A percentile compares a stretch with the other conserved stretches of the same genome.
phyloP scores from a whole-genome alignment of 2,888 invertebrate genomes.

The Apamea sordens region DNA sequence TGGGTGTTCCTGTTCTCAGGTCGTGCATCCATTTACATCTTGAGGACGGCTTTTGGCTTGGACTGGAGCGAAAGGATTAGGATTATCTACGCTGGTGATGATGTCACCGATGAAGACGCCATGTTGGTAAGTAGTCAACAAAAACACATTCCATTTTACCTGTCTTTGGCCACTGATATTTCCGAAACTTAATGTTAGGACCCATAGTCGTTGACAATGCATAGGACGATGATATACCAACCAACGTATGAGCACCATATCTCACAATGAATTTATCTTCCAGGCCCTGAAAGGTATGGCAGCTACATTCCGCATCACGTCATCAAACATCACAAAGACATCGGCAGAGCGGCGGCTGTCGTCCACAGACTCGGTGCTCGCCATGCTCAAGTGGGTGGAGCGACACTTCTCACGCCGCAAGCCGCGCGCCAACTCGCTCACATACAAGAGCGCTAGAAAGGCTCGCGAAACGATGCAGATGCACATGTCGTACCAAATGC shows the following conservation, averaged over 20 bases:
- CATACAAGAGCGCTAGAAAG: constrained; percentile 91
- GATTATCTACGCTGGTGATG: constrained; percentile 97
- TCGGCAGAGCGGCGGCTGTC: constrained; percentile 96
- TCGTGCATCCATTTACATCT: constrained; percentile 96
- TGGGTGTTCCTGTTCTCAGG: constrained; percentile 78
- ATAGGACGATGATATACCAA: neutral
- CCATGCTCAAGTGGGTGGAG: constrained; percentile 97
- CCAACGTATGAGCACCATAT: neutral
- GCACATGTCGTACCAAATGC: constrained; percentile 93
- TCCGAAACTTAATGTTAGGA: neutral
- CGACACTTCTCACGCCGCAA: constrained; percentile 95
- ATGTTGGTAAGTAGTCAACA: constrained; percentile 92
- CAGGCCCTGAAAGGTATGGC: constrained; percentile 98
- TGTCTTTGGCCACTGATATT: neutral
- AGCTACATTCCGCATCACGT: constrained; percentile 96
- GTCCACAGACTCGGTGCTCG: constrained; percentile 96
- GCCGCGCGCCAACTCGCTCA: constrained; percentile 93
- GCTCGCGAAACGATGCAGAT: constrained; percentile 93
- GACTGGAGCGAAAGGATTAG: constrained; percentile 97
- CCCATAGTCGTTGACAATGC: neutral
- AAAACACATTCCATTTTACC: neutral
- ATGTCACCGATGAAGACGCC: constrained; percentile 97
- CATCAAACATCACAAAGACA: constrained; percentile 95
- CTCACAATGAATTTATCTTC: neutral
- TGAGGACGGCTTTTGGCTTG: constrained; percentile 96